A percentile compares a stretch with the other conserved stretches of the same genome.
These are phyloP conservation scores for Bellardia pandia DNA, from an alignment of 2,888 invertebrate species.

Conservation along the genomic window DNA sequence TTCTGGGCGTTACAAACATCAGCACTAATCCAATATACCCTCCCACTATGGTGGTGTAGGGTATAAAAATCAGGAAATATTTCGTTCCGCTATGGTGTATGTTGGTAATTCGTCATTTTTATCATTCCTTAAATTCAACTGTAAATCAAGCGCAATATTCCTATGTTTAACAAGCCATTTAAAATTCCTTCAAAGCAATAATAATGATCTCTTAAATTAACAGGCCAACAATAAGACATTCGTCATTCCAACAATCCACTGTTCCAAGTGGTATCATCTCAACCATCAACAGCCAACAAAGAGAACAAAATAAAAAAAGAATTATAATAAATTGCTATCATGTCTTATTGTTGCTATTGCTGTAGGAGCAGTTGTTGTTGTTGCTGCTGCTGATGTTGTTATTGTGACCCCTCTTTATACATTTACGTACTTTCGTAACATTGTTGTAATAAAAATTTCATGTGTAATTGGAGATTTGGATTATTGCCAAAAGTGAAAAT, in stretches of 20 bases:
- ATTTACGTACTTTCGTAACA: conserved; percentile 59
- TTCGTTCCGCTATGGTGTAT: too few species aligned
- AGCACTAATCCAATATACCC: too few species aligned
- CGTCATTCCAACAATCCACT: conserved; percentile 27
- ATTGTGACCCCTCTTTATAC: conserved; percentile 39
- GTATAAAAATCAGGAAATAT: too few species aligned
- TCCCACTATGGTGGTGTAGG: too few species aligned
- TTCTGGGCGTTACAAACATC: too few species aligned
- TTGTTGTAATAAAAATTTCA: conserved; percentile 75
- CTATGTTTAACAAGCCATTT: too few species aligned
- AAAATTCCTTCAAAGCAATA: not conserved
- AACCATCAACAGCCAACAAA: conserved; percentile 38
- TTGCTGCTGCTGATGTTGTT: conserved; percentile 29
- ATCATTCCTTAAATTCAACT: too few species aligned
- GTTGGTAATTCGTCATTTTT: too few species aligned
- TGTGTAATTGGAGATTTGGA: conserved; percentile 75
- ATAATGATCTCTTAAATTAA: conserved; percentile 15
- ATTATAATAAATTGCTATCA: conserved; percentile 64
- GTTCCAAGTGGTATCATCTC: conserved; percentile 20
- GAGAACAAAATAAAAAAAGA: conserved; percentile 5
- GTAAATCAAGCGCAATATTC: not conserved
- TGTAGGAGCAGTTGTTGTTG: conserved; percentile 27
- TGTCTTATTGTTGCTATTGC: conserved; percentile 35
- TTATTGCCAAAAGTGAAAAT: conserved; percentile 74
- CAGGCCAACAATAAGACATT: not conserved